Evolutionary conservation across 1,140 invertebrate species (phyloP).

Genomic region (Tachypleus tridentatus): DNA sequence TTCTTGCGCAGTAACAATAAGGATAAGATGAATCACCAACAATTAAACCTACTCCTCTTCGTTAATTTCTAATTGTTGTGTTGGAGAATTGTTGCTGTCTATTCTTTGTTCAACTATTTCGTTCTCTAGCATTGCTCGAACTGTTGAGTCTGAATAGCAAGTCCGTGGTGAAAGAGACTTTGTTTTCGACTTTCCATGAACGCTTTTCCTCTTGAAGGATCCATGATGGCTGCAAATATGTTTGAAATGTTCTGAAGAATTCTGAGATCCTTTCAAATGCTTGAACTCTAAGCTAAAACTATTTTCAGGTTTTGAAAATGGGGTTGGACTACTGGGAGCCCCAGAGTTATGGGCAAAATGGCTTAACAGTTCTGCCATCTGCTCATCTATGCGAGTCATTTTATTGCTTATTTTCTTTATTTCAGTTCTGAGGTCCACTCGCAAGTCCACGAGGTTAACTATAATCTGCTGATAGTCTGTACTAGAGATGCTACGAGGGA

Average conservation of each 20-base stretch:
- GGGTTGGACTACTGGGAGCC: not conserved
- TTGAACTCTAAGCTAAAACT: not conserved
- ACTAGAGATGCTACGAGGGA: not conserved
- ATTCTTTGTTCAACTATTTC: slow-evolving; percentile 32
- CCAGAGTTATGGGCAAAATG: slow-evolving; percentile 3
- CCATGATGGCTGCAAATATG: too few relatives aligned
- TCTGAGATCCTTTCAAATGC: too few relatives aligned
- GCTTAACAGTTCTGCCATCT: slow-evolving; percentile 45
- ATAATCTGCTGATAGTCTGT: slow-evolving; percentile 59
- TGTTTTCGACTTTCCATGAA: slow-evolving; percentile 7
- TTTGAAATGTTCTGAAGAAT: too few relatives aligned
- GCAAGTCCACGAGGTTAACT: slow-evolving; percentile 69
- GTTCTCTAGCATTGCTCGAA: slow-evolving; percentile 30
- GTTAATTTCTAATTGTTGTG: too few relatives aligned
- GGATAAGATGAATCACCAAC: too few relatives aligned
- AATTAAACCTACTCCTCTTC: too few relatives aligned
- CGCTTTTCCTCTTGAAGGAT: slow-evolving; percentile 10
- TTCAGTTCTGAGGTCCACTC: slow-evolving; percentile 72
- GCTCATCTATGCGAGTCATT: slow-evolving; percentile 64
- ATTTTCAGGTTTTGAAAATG: slow-evolving; percentile 12
- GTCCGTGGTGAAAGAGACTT: slow-evolving; percentile 7
- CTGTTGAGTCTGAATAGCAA: slow-evolving; percentile 18
- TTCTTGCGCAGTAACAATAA: too few relatives aligned
- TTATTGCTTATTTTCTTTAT: slow-evolving; percentile 70
- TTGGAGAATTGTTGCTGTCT: slow-evolving; percentile 6